Conservation (phyloP, 2,797 vertebrate genomes). For the Gastrophryne carolinensis region DNA sequence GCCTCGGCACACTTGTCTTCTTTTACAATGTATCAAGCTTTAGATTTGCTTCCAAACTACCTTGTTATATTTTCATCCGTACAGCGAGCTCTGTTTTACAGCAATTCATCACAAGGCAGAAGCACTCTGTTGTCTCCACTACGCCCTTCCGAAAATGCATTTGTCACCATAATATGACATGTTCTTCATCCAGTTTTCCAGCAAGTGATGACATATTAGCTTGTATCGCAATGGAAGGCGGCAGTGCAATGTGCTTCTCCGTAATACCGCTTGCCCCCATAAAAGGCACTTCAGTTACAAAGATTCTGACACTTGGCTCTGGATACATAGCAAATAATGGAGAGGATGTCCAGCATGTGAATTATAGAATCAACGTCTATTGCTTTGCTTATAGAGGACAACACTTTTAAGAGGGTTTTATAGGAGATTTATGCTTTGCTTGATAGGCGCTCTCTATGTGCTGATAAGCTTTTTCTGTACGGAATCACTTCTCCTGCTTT, state of each 20-base stretch:
- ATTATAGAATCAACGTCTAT: slow-evolving; percentile 6
- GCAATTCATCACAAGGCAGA: slow-evolving; percentile 21
- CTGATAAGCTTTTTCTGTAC: background rate
- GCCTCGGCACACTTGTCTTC: slow-evolving; percentile 21
- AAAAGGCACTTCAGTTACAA: slow-evolving; percentile 7
- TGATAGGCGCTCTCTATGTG: background rate
- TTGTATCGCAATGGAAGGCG: slow-evolving; percentile 7
- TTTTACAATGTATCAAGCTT: slow-evolving; percentile 21
- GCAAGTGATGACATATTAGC: slow-evolving; percentile 32
- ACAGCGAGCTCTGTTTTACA: slow-evolving; percentile 7
- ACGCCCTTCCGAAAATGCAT: background rate
- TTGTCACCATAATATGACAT: slow-evolving; percentile 34
- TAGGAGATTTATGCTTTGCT: background rate
- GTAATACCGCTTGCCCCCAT: slow-evolving; percentile 6
- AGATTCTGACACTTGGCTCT: slow-evolving; percentile 21
- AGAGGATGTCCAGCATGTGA: slow-evolving; percentile 4
- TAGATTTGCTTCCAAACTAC: slow-evolving; percentile 15
- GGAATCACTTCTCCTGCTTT: background rate
- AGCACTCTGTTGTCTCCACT: slow-evolving; percentile 6
- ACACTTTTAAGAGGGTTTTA: background rate
- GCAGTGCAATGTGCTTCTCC: background rate
- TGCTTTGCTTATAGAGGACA: background rate
- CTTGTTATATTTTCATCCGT: slow-evolving; percentile 32
- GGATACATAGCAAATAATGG: slow-evolving; percentile 13
- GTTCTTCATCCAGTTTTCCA: slow-evolving; percentile 20